Percentiles rank a stretch among this genome's conserved stretches.
Conservation (phyloP, 2,888 invertebrate species). For the Drosophila prolongata region DNA sequence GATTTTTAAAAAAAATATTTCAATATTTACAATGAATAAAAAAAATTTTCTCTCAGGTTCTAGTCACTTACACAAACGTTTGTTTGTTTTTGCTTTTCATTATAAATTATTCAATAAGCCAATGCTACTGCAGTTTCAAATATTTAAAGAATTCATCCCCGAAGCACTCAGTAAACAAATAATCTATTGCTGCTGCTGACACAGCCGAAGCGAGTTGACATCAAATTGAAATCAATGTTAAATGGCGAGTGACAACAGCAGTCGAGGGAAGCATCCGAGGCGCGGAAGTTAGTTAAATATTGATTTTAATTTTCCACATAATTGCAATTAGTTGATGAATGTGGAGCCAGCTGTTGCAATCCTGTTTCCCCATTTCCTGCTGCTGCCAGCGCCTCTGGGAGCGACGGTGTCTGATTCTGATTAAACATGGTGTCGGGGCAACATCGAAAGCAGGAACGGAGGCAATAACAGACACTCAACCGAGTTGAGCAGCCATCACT, state of each 20-base stretch:
- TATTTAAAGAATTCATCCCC: slow-evolving; percentile 16
- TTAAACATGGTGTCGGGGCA: slow-evolving; percentile 46
- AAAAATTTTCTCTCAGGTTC: neutral
- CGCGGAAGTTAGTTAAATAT: slow-evolving; percentile 55
- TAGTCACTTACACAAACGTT: neutral
- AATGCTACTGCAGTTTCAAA: neutral
- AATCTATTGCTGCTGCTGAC: slow-evolving; percentile 9
- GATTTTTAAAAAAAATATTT: neutral
- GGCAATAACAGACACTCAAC: slow-evolving; percentile 32
- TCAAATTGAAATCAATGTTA: slow-evolving; percentile 55
- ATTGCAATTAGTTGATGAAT: slow-evolving; percentile 65
- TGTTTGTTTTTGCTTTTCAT: neutral
- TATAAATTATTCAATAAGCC: neutral
- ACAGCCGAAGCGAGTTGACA: slow-evolving; percentile 26
- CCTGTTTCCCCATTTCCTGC: slow-evolving; percentile 26
- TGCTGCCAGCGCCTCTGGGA: slow-evolving; percentile 5
- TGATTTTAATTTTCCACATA: slow-evolving; percentile 68
- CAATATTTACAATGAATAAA: neutral
- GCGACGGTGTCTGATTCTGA: slow-evolving; percentile 42
- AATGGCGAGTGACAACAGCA: slow-evolving; percentile 46
- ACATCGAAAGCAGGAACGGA: slow-evolving; percentile 28
- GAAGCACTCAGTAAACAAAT: slow-evolving; percentile 20
- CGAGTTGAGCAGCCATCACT: slow-evolving; percentile 1
- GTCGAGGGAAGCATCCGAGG: slow-evolving; percentile 7
- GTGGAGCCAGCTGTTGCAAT: slow-evolving; percentile 45